These are phyloP conservation scores for Ceratothoa steindachneri DNA, from an alignment of 2,888 invertebrate species.

Conservation along the genomic window DNA sequence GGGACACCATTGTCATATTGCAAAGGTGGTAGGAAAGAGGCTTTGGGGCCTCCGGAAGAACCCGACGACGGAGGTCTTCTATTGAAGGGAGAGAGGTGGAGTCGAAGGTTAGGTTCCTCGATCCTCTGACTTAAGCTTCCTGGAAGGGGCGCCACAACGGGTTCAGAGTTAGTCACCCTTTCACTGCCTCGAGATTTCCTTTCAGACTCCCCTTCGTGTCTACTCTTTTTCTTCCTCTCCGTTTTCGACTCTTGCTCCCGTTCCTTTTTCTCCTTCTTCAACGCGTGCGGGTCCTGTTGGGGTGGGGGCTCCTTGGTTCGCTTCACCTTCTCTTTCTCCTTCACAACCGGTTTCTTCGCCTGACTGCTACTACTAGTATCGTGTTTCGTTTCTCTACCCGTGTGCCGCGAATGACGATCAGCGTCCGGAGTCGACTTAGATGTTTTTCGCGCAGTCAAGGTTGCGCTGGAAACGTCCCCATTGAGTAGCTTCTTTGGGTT, in stretches of 20 bases:
- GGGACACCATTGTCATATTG: slow-evolving; percentile 34
- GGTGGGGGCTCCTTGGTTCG: neutral
- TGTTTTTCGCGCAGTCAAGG: neutral
- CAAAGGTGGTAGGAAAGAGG: slow-evolving; percentile 32
- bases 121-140: neutral
- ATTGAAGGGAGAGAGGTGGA: neutral
- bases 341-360: neutral
- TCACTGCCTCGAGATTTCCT: neutral
- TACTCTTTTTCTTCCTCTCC: neutral
- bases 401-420: neutral
- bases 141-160: neutral
- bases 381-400: neutral
- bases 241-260: neutral
- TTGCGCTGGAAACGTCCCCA: neutral
- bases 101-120: neutral
- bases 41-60: slow-evolving; percentile 15
- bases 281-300: neutral
- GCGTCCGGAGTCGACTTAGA: neutral
- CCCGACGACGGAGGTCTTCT: too few species aligned
- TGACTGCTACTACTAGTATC: too few species aligned
- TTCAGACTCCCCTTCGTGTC: neutral
- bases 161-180: neutral
- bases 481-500: neutral
- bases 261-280: neutral
- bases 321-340: neutral